These are phyloP conservation scores for Caerostris extrusa DNA, from an alignment of 1,140 invertebrate genomes.

Conservation along the genomic window DNA sequence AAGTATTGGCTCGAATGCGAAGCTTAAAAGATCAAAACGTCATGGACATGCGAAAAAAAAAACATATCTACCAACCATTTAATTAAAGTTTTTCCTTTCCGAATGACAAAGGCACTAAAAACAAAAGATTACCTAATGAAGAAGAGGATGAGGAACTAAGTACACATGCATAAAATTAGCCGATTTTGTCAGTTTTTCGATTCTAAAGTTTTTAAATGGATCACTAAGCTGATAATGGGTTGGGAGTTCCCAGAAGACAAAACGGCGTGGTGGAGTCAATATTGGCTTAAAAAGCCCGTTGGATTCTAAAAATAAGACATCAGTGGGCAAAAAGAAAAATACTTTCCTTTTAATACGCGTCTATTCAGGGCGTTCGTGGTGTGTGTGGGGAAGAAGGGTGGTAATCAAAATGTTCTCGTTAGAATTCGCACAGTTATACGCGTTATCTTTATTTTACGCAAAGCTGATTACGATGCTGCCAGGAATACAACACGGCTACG, in stretches of 20 bases:
- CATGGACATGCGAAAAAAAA: background rate
- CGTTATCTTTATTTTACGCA: slow-evolving; percentile 56
- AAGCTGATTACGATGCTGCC: slow-evolving; percentile 34
- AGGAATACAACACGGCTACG: background rate
- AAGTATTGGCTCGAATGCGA: no score
- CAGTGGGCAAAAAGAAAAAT: background rate
- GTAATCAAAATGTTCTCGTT: slow-evolving; percentile 43
- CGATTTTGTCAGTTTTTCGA: background rate
- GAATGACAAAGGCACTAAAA: background rate
- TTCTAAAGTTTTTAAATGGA: slow-evolving; percentile 28
- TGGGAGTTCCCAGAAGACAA: background rate
- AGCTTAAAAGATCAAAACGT: no score
- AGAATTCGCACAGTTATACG: background rate
- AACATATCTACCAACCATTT: background rate
- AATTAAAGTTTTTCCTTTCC: background rate
- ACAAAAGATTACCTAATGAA: background rate
- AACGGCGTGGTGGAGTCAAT: background rate
- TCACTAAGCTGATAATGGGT: slow-evolving; percentile 14
- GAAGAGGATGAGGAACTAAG: background rate
- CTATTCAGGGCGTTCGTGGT: background rate
- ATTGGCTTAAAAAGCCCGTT: background rate
- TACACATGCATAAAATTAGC: background rate
- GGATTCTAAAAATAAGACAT: slow-evolving; percentile 20
- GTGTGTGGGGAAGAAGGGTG: background rate
- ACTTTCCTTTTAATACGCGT: background rate